Conservation (phyloP, 2,113 vertebrate genomes). For the Cochlearius cochlearius region DNA sequence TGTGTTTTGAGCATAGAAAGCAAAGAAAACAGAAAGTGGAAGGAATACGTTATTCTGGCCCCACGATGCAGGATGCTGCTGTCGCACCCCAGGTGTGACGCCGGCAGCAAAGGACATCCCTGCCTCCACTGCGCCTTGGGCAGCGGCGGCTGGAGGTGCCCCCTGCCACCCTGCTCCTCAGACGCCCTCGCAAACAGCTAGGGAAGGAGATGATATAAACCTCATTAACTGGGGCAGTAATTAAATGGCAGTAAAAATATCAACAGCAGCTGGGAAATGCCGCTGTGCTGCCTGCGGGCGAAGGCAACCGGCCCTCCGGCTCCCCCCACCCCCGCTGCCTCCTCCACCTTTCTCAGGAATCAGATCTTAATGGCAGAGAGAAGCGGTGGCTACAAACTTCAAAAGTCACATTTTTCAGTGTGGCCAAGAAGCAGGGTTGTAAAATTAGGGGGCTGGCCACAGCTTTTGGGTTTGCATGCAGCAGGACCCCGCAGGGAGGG, state of each 20-base stretch:
- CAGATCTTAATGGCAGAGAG: neutral
- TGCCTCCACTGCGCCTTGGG: rapidly evolving
- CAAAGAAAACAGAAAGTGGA: neutral
- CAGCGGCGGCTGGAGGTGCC: rapidly evolving
- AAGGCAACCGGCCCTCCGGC: neutral
- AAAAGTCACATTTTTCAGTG: neutral
- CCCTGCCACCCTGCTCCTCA: neutral
- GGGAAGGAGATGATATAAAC: neutral
- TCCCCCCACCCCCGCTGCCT: rapidly evolving
- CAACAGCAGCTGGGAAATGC: neutral
- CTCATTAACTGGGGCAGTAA: neutral
- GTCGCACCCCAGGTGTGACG: neutral
- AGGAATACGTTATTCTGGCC: neutral
- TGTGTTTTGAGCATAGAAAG: neutral
- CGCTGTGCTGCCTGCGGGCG: neutral
- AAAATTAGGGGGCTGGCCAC: neutral
- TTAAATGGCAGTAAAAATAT: neutral
- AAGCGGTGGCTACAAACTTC: neutral
- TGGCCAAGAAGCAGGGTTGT: neutral
- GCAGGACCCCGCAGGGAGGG: conserved; percentile 13
- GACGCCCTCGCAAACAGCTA: neutral
- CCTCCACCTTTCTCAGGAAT: neutral
- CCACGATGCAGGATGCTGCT: neutral
- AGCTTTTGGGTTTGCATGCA: neutral
- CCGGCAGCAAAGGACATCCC: neutral